A percentile compares a stretch with the other conserved stretches of the same genome.
Evolutionary conservation across 1,140 invertebrate species (phyloP).

Genomic region (Agrilus planipennis): DNA sequence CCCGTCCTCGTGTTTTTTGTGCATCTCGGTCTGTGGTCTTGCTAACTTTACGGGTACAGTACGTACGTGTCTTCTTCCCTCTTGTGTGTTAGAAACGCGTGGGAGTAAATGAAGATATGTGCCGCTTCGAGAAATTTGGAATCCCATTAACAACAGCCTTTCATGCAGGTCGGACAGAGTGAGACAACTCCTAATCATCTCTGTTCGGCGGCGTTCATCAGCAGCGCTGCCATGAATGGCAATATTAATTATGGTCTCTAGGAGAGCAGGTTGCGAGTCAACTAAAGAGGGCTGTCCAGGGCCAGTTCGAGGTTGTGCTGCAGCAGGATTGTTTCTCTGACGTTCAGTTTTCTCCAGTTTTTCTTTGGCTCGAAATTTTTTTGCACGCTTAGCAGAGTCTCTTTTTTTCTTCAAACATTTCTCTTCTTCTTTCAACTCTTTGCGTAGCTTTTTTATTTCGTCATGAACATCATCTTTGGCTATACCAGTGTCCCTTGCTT

Average conservation of each 20-base stretch:
- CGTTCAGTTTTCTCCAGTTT: conserved; percentile 7
- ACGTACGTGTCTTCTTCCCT: conserved; percentile 7
- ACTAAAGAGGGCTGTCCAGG: conserved; percentile 7
- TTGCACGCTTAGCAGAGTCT: conserved; percentile 8
- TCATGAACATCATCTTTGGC: too few species aligned
- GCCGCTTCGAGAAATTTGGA: too few species aligned
- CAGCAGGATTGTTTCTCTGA: conserved; percentile 9
- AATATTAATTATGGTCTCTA: too few species aligned
- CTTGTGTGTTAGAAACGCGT: conserved; percentile 6
- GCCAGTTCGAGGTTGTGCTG: conserved; percentile 7
- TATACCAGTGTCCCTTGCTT: too few species aligned
- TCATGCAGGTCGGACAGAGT: conserved; percentile 16
- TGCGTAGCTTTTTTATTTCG: too few species aligned
- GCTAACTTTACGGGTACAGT: conserved; percentile 25
- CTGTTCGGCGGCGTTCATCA: conserved; percentile 14
- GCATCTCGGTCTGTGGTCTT: conserved; percentile 18
- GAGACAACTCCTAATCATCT: conserved; percentile 13
- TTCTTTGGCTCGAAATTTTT: conserved; percentile 5
- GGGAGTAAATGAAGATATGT: conserved; percentile 26
- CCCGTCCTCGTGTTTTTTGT: conserved; percentile 17
- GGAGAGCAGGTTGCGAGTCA: conserved; percentile 6
- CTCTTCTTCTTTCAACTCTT: too few species aligned
- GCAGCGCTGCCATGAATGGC: too few species aligned
- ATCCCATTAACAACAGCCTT: too few species aligned
- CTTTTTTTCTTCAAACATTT: conserved; percentile 4